Evolutionary conservation across 2,113 vertebrate species (phyloP).

Genomic region (Dryoscopus gambensis): DNA sequence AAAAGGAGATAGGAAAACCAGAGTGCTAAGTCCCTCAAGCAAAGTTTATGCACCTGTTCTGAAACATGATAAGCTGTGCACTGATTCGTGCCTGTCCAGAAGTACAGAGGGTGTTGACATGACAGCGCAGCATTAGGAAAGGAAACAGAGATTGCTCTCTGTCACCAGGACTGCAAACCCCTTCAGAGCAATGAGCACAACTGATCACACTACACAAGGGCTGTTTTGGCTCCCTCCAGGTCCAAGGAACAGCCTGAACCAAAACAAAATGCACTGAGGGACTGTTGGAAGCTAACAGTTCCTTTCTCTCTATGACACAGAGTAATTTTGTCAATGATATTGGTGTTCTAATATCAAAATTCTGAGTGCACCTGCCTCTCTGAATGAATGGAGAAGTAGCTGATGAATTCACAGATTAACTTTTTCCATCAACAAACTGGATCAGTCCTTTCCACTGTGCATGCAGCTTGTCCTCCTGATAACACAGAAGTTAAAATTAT

Average conservation of each 20-base stretch:
- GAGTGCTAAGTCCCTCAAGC: constrained; percentile 30
- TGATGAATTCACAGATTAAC: not conserved
- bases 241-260: not conserved
- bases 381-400: not conserved
- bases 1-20: constrained; percentile 3
- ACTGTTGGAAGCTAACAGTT: not conserved
- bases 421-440: not conserved
- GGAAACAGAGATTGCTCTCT: not conserved
- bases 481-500: not conserved
- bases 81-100: not conserved
- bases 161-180: not conserved
- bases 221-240: not conserved
- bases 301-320: not conserved
- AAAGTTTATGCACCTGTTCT: constrained; percentile 48
- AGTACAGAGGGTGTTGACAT: not conserved
- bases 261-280: not conserved
- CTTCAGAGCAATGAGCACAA: not conserved
- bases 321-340: not conserved
- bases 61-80: constrained; percentile 14
- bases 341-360: not conserved
- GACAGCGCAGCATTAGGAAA: not conserved
- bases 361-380: not conserved
- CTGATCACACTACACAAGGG: not conserved
- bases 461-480: not conserved
- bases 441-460: not conserved